Evolutionary conservation across 2,797 vertebrate genomes (phyloP).

Genomic region (Acomys russatus): DNA sequence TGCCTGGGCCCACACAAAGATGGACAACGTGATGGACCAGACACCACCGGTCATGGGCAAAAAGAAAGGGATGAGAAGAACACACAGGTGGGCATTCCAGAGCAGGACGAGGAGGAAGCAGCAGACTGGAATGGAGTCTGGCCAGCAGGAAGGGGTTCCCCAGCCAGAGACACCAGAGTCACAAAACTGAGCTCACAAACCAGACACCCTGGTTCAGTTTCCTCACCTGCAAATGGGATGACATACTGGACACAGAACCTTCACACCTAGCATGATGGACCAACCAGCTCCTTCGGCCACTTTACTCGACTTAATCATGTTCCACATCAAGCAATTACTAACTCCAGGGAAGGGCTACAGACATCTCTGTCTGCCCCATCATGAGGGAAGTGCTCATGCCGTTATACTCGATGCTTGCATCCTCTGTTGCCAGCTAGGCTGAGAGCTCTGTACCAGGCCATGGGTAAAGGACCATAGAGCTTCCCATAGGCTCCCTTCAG

Average conservation of each 20-base stretch:
- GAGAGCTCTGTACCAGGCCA: background rate
- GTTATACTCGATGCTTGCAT: rapidly evolving
- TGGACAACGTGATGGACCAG: rapidly evolving
- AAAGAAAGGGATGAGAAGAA: background rate
- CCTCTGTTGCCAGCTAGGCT: no score
- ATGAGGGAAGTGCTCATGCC: no score
- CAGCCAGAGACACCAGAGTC: rapidly evolving
- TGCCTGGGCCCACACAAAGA: background rate
- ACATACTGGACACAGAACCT: background rate
- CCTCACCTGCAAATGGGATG: background rate
- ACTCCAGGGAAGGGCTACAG: background rate
- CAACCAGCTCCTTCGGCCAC: background rate
- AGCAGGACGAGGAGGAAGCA: background rate
- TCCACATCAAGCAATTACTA: no score
- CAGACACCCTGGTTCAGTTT: background rate
- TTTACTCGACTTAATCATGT: background rate
- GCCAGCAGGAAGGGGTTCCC: background rate
- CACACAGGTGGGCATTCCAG: background rate
- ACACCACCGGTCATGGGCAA: background rate
- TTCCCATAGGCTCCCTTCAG: background rate
- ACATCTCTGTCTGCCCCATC: background rate
- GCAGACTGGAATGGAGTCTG: background rate
- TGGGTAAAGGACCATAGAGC: background rate
- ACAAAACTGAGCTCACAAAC: rapidly evolving
- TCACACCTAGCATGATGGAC: background rate